phyloP scores from a whole-genome alignment of 2,888 invertebrate species.

The Baronia brevicornis region DNA sequence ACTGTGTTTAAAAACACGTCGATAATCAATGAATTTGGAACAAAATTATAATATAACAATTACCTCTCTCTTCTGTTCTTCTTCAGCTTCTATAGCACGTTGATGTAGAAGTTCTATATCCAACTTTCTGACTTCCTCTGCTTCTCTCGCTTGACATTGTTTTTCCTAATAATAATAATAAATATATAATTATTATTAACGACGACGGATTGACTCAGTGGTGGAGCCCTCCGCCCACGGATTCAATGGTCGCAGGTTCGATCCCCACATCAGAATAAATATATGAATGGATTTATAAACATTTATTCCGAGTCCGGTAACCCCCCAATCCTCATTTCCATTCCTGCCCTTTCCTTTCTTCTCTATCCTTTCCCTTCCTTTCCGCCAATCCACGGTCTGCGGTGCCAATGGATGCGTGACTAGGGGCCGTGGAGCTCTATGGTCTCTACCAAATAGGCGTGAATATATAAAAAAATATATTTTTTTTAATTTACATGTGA shows the following conservation, averaged over 20 bases:
- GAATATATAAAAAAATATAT: too few species aligned
- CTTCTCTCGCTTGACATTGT: conserved; percentile 74
- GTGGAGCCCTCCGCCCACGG: too few species aligned
- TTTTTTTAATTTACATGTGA: neutral
- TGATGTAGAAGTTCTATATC: conserved; percentile 78
- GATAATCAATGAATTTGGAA: neutral
- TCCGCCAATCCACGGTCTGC: too few species aligned
- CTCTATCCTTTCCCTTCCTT: too few species aligned
- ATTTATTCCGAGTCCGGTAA: too few species aligned
- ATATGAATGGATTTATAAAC: too few species aligned
- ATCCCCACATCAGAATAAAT: neutral
- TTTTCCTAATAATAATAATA: conserved; percentile 58
- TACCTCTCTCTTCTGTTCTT: conserved; percentile 72
- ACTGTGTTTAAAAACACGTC: neutral
- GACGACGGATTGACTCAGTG: conserved; percentile 1
- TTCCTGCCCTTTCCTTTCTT: too few species aligned
- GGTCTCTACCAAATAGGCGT: too few species aligned
- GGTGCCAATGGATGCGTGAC: too few species aligned
- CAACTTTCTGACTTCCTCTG: conserved; percentile 73
- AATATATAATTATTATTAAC: neutral
- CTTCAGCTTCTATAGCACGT: conserved; percentile 76
- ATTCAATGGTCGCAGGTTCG: neutral
- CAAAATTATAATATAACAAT: neutral
- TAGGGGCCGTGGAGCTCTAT: too few species aligned
- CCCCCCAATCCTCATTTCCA: too few species aligned